These are phyloP conservation scores for Lycodopsis pacificus DNA, from an alignment of 2,797 vertebrate species.

Conservation along the genomic window DNA sequence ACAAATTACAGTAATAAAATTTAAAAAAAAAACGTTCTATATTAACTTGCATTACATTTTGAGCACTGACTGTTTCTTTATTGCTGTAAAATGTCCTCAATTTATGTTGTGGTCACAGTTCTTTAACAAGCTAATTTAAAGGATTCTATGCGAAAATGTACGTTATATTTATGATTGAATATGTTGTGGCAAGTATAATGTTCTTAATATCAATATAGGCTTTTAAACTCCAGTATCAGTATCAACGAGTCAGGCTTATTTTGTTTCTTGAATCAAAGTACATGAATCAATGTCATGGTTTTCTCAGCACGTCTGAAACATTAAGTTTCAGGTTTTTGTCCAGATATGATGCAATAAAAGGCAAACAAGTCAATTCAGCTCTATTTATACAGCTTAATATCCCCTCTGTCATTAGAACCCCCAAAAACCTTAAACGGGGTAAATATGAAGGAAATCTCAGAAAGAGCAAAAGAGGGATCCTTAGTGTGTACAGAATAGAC, in stretches of 20 bases:
- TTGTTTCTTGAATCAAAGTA: neutral
- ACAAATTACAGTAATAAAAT: neutral
- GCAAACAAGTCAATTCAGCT: neutral
- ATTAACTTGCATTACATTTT: neutral
- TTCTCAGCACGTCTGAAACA: neutral
- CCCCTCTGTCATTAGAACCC: neutral
- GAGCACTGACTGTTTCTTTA: neutral
- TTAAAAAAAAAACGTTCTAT: neutral
- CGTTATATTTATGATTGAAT: neutral
- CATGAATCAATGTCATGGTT: neutral
- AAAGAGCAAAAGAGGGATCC: neutral
- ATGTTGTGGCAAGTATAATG: neutral
- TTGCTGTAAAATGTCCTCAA: neutral
- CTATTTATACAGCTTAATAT: neutral
- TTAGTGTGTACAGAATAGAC: neutral
- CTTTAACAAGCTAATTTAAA: neutral
- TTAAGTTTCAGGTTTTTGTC: neutral
- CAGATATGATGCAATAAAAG: neutral
- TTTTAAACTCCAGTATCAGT: neutral
- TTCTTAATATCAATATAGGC: neutral
- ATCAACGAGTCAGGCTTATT: neutral
- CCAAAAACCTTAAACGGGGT: neutral
- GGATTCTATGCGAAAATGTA: neutral
- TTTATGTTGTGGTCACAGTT: neutral
- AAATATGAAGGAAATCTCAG: neutral